Conservation (phyloP, 92 coral and sea anemone genomes). For the Siderastrea radians region DNA sequence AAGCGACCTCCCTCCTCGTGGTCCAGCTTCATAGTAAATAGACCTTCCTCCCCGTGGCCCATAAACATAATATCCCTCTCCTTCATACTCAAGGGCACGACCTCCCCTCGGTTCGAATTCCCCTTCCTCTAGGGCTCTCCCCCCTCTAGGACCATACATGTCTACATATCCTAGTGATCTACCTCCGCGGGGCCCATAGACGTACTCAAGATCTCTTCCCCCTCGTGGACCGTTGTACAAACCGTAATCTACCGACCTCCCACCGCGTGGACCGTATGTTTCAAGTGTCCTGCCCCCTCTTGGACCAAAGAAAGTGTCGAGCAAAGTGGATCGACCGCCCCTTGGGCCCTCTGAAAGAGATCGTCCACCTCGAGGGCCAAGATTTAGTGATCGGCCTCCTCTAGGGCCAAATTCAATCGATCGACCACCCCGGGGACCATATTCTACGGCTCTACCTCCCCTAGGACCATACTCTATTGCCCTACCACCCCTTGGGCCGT, state of each 20-base stretch:
- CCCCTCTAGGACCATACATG: constrained; percentile 63
- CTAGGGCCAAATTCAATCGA: constrained; percentile 53
- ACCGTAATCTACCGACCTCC: constrained; percentile 26
- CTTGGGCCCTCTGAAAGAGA: constrained; percentile 15
- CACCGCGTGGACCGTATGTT: constrained; percentile 53
- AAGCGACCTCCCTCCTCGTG: constrained; percentile 76
- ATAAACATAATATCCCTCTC: constrained; percentile 26
- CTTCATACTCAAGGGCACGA: constrained; percentile 45
- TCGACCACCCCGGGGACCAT: constrained; percentile 58
- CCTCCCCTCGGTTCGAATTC: constrained; percentile 79
- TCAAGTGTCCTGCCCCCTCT: constrained; percentile 48
- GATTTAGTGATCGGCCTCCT: constrained; percentile 37
- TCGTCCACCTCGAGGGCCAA: constrained; percentile 66
- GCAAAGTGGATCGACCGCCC: constrained; percentile 27
- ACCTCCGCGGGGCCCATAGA: constrained; percentile 59
- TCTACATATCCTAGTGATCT: constrained; percentile 41
- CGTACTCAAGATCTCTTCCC: constrained; percentile 56
- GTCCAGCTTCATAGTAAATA: constrained; percentile 59
- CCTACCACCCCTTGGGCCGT: constrained; percentile 61
- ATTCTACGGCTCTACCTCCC: constrained; percentile 56
- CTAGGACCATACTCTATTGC: constrained; percentile 39
- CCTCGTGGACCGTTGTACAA: constrained; percentile 62
- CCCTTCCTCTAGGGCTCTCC: constrained; percentile 44
- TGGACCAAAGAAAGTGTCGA: constrained; percentile 35
- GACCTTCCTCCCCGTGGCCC: constrained; percentile 82